Evolutionary conservation across 2,888 invertebrate species (phyloP).

Genomic region (Trissolcus japonicus): DNA sequence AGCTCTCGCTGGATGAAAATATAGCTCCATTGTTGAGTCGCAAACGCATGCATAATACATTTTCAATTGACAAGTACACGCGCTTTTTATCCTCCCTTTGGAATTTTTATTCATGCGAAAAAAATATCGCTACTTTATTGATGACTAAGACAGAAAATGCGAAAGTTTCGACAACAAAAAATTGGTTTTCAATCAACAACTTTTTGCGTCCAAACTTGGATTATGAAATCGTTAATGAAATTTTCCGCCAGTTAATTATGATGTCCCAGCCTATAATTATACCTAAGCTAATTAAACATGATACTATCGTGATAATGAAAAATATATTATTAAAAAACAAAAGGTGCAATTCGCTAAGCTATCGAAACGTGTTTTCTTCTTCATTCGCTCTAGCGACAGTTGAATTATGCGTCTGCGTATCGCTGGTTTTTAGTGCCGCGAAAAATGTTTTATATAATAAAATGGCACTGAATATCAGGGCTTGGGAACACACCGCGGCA

Average conservation of each 20-base stretch:
- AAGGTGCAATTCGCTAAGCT: constrained; percentile 11
- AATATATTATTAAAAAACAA: constrained; percentile 19
- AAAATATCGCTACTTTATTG: no score
- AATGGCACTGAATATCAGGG: constrained; percentile 34
- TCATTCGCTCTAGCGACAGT: neutral
- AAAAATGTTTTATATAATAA: constrained; percentile 42
- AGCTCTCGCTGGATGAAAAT: neutral
- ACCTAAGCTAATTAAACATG: constrained; percentile 32
- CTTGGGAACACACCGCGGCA: constrained; percentile 8
- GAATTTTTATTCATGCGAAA: no score
- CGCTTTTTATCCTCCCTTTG: no score
- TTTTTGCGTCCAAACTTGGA: constrained; percentile 4
- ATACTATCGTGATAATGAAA: constrained; percentile 25
- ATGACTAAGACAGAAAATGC: no score
- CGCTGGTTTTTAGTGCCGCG: constrained; percentile 11
- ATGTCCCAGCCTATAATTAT: constrained; percentile 24
- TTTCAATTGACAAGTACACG: no score
- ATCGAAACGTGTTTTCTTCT: constrained; percentile 29
- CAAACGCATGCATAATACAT: neutral
- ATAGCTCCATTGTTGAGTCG: constrained; percentile 13
- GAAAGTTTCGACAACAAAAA: no score
- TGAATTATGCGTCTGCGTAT: constrained; percentile 12
- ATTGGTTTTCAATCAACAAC: no score
- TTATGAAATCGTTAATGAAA: neutral
- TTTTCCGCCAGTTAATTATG: constrained; percentile 15